A percentile compares a stretch with the other conserved stretches of the same genome.
Conservation (phyloP, 2,797 vertebrate genomes). For the Pangasius krempfi region DNA sequence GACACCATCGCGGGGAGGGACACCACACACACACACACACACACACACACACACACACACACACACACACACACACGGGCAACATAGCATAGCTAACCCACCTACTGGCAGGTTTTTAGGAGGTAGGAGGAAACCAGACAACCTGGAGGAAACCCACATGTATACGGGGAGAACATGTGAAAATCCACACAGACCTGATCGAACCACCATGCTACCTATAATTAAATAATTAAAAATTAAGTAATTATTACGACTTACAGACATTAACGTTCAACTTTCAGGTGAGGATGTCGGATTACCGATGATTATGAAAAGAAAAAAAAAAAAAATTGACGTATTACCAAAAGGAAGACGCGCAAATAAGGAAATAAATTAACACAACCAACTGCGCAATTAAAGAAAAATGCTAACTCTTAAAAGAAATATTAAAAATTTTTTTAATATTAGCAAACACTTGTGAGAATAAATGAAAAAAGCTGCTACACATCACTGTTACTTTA, state of each 20-base stretch:
- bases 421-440: too few relatives aligned
- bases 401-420: not conserved
- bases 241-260: not conserved
- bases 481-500: not conserved
- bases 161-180: not conserved
- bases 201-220: not conserved
- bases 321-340: not conserved
- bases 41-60: too few relatives aligned
- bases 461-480: not conserved
- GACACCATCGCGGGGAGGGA: not conserved
- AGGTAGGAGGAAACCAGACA: not conserved
- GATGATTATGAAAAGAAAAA: not conserved
- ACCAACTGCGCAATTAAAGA: not conserved
- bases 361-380: not conserved
- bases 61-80: not conserved
- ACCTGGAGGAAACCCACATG: not conserved
- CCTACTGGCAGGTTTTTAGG: not conserved
- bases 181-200: not conserved
- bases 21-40: not conserved
- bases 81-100: not conserved
- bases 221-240: too few relatives aligned
- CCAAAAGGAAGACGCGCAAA: not conserved
- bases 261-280: not conserved
- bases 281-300: not conserved
- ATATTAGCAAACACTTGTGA: not conserved